A percentile compares a stretch with the other conserved stretches of the same genome.
Evolutionary conservation across 2,113 vertebrate genomes (phyloP).

Genomic region (Vireo altiloquus): DNA sequence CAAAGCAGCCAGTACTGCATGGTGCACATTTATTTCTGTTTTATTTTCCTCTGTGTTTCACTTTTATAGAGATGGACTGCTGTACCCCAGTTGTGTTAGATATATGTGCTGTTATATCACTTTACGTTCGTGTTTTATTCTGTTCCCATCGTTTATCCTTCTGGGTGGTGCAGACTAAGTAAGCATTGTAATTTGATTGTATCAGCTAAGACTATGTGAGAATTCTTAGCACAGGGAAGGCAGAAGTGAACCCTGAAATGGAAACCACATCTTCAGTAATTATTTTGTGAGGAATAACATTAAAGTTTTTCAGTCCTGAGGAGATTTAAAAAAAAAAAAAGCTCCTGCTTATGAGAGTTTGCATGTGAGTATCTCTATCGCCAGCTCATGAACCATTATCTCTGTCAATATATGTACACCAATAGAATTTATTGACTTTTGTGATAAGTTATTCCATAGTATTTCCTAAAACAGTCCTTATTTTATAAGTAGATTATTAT

Average conservation of each 20-base stretch:
- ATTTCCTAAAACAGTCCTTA: neutral
- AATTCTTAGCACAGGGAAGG: neutral
- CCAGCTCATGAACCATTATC: neutral
- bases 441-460: neutral
- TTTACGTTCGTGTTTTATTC: neutral
- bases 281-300: neutral
- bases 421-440: neutral
- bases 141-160: neutral
- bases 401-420: neutral
- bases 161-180: neutral
- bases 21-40: neutral
- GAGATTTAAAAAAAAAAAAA: neutral
- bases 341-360: neutral
- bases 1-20: neutral
- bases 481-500: neutral
- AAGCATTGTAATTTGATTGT: neutral
- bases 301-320: neutral
- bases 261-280: neutral
- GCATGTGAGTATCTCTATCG: neutral
- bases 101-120: neutral
- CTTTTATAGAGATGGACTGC: neutral
- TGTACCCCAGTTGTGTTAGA: neutral
- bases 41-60: neutral
- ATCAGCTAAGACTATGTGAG: neutral
- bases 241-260: neutral